phyloP scores from a whole-genome alignment of 2,888 invertebrate genomes.

The Actias luna region DNA sequence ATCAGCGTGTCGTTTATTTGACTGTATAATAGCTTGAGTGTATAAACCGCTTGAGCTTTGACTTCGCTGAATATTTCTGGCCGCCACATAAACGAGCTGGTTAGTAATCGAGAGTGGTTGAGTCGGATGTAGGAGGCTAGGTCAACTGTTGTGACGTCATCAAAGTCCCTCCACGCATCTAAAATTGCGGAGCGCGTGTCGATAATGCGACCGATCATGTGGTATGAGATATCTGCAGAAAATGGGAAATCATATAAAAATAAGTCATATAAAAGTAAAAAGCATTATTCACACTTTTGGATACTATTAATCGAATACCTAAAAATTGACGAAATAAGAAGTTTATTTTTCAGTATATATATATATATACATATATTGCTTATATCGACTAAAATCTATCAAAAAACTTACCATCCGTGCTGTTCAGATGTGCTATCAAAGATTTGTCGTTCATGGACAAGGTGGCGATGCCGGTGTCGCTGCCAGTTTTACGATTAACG shows the following conservation, averaged over 20 bases:
- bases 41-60: constrained; percentile 54
- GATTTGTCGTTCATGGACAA: constrained; percentile 63
- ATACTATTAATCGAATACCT: too few relatives aligned
- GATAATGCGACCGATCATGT: constrained; percentile 88
- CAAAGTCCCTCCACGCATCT: constrained; percentile 91
- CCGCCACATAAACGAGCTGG: constrained; percentile 90
- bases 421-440: constrained; percentile 69
- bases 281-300: not conserved
- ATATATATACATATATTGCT: too few relatives aligned
- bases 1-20: constrained; percentile 71
- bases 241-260: not conserved
- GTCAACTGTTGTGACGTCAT: constrained; percentile 89
- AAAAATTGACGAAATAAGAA: too few relatives aligned
- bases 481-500: constrained; percentile 59
- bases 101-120: constrained; percentile 91
- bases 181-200: constrained; percentile 89
- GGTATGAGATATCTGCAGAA: constrained; percentile 75
- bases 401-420: constrained; percentile 64
- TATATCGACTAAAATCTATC: not conserved
- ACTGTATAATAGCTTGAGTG: constrained; percentile 62
- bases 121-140: constrained; percentile 89
- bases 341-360: too few relatives aligned
- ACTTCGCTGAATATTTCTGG: constrained; percentile 85
- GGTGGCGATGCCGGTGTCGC: constrained; percentile 62
- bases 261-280: not conserved